These are phyloP conservation scores for Opisthograptis luteolata DNA, from an alignment of 2,888 invertebrate genomes.

Conservation along the genomic window DNA sequence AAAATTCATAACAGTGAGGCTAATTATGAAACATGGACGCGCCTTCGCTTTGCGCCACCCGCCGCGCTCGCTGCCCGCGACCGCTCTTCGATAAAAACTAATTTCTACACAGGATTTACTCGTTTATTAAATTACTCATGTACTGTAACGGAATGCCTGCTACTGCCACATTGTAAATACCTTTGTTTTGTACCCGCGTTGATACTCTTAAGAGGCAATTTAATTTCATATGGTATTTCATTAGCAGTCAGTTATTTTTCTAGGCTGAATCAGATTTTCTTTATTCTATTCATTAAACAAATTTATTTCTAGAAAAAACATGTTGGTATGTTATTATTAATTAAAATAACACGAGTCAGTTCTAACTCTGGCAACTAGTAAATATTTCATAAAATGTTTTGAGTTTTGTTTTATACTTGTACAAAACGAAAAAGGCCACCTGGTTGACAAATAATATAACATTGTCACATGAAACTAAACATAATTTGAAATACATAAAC, in stretches of 20 bases:
- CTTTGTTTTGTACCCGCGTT: constrained; percentile 33
- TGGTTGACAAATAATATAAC: too few relatives aligned
- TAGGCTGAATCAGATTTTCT: background rate
- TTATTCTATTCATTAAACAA: too few relatives aligned
- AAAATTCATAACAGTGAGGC: constrained; percentile 77
- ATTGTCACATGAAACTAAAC: too few relatives aligned
- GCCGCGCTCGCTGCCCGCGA: constrained; percentile 59
- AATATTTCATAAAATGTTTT: too few relatives aligned
- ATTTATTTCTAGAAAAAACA: too few relatives aligned
- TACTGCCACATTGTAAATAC: constrained; percentile 38
- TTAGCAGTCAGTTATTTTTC: constrained; percentile 4
- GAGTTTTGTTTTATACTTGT: too few relatives aligned
- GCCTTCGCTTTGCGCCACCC: constrained; percentile 71
- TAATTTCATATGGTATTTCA: constrained; percentile 28
- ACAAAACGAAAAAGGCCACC: too few relatives aligned
- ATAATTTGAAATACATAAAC: too few relatives aligned
- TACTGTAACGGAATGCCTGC: constrained; percentile 45
- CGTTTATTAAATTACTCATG: constrained; percentile 57
- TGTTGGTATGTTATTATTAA: too few relatives aligned
- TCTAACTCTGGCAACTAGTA: too few relatives aligned
- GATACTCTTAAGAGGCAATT: constrained; percentile 30
- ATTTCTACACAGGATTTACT: constrained; percentile 56
- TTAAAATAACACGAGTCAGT: too few relatives aligned
- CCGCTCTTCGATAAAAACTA: constrained; percentile 61
- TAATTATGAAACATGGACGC: constrained; percentile 76